Evolutionary conservation across 2,113 vertebrate species (phyloP), one percentile per base, ranked within the genome.

Genomic region (Oreochromis niloticus): DNA sequence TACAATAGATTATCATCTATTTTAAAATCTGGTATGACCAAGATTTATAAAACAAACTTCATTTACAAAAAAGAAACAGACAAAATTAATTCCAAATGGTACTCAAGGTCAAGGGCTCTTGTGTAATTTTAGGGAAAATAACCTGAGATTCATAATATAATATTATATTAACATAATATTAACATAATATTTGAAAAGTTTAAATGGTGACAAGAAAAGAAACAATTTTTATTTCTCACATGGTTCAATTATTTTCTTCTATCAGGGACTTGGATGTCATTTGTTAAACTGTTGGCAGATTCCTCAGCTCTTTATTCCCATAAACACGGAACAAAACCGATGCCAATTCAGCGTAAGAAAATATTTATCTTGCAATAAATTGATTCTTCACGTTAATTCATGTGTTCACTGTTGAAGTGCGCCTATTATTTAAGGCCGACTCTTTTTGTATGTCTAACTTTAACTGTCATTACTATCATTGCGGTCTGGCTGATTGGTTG

Each of bases 361-460:
- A 93, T 93, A 94, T 94, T 94, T 92, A 85, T 93, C 92, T 85
- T 71, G 63, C 83, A 63, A 89, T 66, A 89, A 92, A 94, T 91
- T 92, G 91, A 93, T 94, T 91, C 92, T 90, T 86, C 87, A 91
- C 92, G 90, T 90, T 91, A 93, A 92, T 91, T 91, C 87, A 85
- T 52, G 85, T 87, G 84, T 89, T 93, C 90, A 86, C 89, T 92
- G 85, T 91, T 89, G 59, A 94, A 92, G 88, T 63, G 87, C 56
- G 83, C 59, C 68, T 57, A 12, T 87, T 89, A 92, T 93, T 92
- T 93, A 86, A 93, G 89, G 89, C 91, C 54, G 87, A 79, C 90
- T 92, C 94, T 91, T 90, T 68, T 92, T 93, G 91, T 92, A 85
- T 82, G 91, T 91, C 90, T 78, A 87, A 90, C 92, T 93, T 89